Base-by-base conservation (phyloP, 1,140 invertebrate genomes). In the Neodiprion pinetum region DNA sequence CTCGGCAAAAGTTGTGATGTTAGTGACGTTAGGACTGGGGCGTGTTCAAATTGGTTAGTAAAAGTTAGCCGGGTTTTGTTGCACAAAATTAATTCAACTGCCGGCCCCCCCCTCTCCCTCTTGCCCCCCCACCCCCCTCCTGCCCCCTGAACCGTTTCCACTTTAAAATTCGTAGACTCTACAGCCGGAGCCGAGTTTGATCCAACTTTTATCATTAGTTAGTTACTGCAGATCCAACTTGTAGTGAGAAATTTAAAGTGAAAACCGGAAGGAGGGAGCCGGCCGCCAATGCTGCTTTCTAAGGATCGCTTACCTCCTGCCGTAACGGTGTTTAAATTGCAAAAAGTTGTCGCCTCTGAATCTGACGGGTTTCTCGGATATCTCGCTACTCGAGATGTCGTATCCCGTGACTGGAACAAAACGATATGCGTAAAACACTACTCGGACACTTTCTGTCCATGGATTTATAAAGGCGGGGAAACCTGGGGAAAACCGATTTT, bases 281-380 rank as follows among this genome's bases (percentile, higher is more conserved):
- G 2, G n/a, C 81, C 71, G 79, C 76, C 53, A 61, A 7, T 5
- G 66, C 17, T 48, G 49, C 61, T 73, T 68, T 61, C 14, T 73
- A 48, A 47, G 71, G 70, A 67, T 72, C 66, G 85, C 85, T 88
- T 88, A 93, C 92, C 89, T 90, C 83, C 89, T 88, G 74, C 88
- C 88, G 68, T 91, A 88, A 78, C 90, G 91, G 79, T 93, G 92
- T 12, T 87, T 90, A 83, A 89, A 93, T 75, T 92, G 90, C 49
- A 93, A 80, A 80, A 89, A 92, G 40, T 91, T 93, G 75, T 90
- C 86, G 10, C 93, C 92, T 80, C 93, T 89, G 84, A 94, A 93
- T 70, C 89, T 85, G 7, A 94, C 89, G 9, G 93, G 91, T 72
- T 89, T 86, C 48, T 91, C 89, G 10, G 89, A 82, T 75, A 87